Evolutionary conservation across 37 sponge, comb jelly and placozoan species (phyloP), one percentile per base, ranked within the genome.

Genomic region (Halichondria panicea): DNA sequence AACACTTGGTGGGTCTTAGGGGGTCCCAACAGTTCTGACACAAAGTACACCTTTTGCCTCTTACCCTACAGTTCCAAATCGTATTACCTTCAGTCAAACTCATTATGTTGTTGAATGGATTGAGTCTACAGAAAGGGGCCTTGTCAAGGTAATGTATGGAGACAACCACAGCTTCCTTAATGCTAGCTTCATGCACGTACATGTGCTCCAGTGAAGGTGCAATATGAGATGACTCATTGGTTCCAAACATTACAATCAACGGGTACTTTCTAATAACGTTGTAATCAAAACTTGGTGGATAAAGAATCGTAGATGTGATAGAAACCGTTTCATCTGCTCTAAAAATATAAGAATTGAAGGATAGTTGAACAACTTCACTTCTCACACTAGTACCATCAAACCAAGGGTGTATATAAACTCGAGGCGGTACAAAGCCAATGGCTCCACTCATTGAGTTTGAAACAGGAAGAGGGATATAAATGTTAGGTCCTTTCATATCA

Each of bases 401-500:
- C 91, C 91, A 91, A 0, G 91, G 91, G 43, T 66, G 50, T 0
- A 85, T 82, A 7, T 50, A 59, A 8, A 91, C 68, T 0, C 21
- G 25, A 19, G 84, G 79, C 6, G 82, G 44, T 28, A 65, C 35
- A 30, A 69, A 72, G 54, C 58, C 35, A 8, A 41, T 15, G 15
- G 77, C 32, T 5, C 84, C 90, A 12, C 5, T 15, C 70, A 79
- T 59, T 0, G 91, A 91, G 0, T 52, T 21, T 3, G 82, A 68
- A 8, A 85, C 46, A 3, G 91, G 91, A 4, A 91, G 63, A 24
- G 15, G 35, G 30, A 78, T 24, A 35, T 68, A 81, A 19, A 85
- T 76, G 55, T 84, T 91, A 0, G 91, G 82, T 18, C 91, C 91
- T 11, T 80, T 55, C 91, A 91, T 91, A n/a, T 65, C 72, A 27